Percentiles rank a stretch among this genome's conserved stretches.
These are phyloP conservation scores for Jaculus jaculus DNA, from an alignment of 2,113 vertebrate species.

Conservation along the genomic window DNA sequence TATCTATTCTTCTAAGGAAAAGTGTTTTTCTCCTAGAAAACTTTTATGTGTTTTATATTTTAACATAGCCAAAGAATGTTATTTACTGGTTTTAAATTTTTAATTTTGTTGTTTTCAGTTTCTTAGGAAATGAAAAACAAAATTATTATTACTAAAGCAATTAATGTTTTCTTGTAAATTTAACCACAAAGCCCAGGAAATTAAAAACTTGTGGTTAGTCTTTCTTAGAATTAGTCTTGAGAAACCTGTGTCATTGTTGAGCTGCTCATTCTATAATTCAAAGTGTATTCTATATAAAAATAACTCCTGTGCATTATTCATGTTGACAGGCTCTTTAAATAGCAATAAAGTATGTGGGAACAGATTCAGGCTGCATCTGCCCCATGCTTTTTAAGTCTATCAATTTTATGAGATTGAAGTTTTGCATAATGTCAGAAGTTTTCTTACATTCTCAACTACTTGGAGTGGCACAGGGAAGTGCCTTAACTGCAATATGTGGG, in stretches of 20 bases:
- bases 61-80: not conserved
- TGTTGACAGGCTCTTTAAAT: constrained; percentile 70
- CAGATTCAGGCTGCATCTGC: constrained; percentile 55
- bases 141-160: constrained; percentile 3
- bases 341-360: constrained; percentile 42
- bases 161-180: not conserved
- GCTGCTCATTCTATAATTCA: constrained; percentile 35
- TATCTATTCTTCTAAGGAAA: not conserved
- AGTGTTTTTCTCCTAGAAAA: not conserved
- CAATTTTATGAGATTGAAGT: constrained; percentile 42
- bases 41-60: not conserved
- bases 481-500: not conserved
- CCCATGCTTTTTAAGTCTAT: constrained; percentile 64
- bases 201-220: constrained; percentile 20
- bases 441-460: not conserved
- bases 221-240: not conserved
- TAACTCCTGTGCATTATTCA: constrained; percentile 71
- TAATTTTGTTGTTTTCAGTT: constrained; percentile 13
- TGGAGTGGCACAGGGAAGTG: not conserved
- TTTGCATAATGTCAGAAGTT: constrained; percentile 42
- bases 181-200: not conserved
- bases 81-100: not conserved
- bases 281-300: constrained; percentile 68
- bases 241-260: not conserved
- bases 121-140: not conserved